Evolutionary conservation across 2,797 vertebrate genomes (phyloP), one percentile per base, ranked within the genome.

Genomic region (Huso huso): DNA sequence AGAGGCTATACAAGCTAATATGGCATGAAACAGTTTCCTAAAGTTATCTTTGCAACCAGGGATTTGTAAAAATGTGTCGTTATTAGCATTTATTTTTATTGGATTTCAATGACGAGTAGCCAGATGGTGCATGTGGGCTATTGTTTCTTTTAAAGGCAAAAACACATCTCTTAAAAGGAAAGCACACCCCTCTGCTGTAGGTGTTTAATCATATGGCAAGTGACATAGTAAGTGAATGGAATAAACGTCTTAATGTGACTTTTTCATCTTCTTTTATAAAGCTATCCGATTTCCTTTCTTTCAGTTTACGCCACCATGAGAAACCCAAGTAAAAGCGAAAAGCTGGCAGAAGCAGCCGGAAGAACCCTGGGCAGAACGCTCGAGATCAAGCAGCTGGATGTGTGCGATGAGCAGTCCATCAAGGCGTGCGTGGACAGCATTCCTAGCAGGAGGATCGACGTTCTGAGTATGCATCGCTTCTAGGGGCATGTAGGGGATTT

Each of bases 371-470:
- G 81, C 23, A 1, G 63, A 66, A 79, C 80, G 0, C 74, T 80
- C 73, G 76, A 77, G 72, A 77, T 78, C 71, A 71, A 69, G 6
- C 78, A 84, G 12, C 69, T 92, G 70, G 90, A 91, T 0, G 89
- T 91, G 64, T 91, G 89, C 0, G 86, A 66, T 0, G 89, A 90
- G 6, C 72, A 85, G 62, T 93, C 91, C 0, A 87, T 93, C 72
- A 84, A 81, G 1, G 72, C 81, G 76, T 94, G 89, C 48, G 68
- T 94, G 0, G 49, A 86, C 65, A 83, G 87, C 76, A 82, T 93
- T 66, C 90, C 84, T 13, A 85, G 87, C 65, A 79, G 90, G 11
- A 89, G 84, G 4, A 18, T 89, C 51, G 89, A 91, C 0, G 57
- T 91, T 68, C 84, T 93, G 66, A 83, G 88, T 88, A 37, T 37